Percentiles rank a stretch among this genome's conserved stretches.
Conservation (phyloP, 2,888 invertebrate species). For the Empis livida region DNA sequence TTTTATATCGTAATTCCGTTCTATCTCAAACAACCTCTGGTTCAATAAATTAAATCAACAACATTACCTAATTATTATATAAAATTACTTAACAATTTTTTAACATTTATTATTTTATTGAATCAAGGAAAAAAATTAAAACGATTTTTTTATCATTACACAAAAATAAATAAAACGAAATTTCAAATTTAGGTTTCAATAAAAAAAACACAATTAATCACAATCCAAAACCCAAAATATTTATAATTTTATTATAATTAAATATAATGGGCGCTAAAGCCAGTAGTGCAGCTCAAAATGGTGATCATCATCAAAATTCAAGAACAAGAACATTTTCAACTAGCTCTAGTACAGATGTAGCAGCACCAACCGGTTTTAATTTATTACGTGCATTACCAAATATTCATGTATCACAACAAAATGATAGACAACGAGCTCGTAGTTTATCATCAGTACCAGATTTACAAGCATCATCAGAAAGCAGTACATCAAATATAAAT, state of each 20-base stretch:
- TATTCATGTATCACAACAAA: constrained; percentile 40
- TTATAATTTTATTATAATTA: background rate
- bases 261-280: constrained; percentile 1
- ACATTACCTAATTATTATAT: too few species aligned
- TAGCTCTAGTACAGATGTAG: constrained; percentile 53
- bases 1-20: too few species aligned
- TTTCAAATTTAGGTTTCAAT: too few species aligned
- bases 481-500: constrained; percentile 18
- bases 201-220: too few species aligned
- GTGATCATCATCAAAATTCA: constrained; percentile 57
- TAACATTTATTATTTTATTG: too few species aligned
- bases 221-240: background rate
- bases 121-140: too few species aligned
- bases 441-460: constrained; percentile 76
- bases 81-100: too few species aligned
- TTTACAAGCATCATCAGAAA: constrained; percentile 37
- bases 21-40: too few species aligned
- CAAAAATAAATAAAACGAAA: too few species aligned
- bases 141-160: too few species aligned
- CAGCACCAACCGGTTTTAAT: constrained; percentile 48
- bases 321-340: constrained; percentile 64
- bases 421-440: constrained; percentile 68
- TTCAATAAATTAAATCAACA: too few species aligned
- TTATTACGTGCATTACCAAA: constrained; percentile 57
- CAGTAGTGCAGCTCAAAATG: constrained; percentile 37